Percentiles rank a stretch among this genome's conserved stretches.
Conservation (phyloP, 35 echinoderm and acorn worm species). For the Holothuria glaberrima region DNA sequence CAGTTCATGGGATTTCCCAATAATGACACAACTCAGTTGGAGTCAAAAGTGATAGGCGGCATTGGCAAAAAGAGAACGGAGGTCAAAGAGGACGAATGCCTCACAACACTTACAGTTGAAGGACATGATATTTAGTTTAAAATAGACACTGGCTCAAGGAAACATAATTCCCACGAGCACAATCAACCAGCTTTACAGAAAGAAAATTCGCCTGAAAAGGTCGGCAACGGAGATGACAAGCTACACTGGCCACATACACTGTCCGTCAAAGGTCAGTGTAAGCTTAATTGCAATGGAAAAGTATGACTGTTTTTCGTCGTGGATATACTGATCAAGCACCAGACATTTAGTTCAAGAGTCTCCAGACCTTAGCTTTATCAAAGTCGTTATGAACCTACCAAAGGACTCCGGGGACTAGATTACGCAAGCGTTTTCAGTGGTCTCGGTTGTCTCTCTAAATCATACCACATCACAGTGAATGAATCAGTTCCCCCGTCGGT, state of each 20-base stretch:
- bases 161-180: no score
- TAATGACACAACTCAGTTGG: neutral
- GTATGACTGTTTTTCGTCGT: neutral
- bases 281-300: neutral
- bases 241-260: conserved; percentile 39
- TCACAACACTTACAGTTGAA: neutral
- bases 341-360: neutral
- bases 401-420: conserved; percentile 10
- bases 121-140: neutral
- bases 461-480: conserved; percentile 32
- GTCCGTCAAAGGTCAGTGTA: conserved; percentile 15
- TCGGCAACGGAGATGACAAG: conserved; percentile 28
- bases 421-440: conserved; percentile 22
- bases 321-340: conserved; percentile 11
- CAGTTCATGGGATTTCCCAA: conserved; percentile 18
- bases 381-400: conserved; percentile 20
- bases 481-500: conserved; percentile 11
- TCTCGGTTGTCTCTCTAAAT: conserved; percentile 31
- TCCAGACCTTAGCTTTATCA: neutral
- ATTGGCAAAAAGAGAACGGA: conserved; percentile 10
- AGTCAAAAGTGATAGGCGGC: neutral
- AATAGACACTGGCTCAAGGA: conserved; percentile 11
- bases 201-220: neutral
- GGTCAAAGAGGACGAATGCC: neutral
- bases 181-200: conserved; percentile 10